phyloP scores from a whole-genome alignment of 2,888 invertebrate species.

The Scaptomyza tumidula region DNA sequence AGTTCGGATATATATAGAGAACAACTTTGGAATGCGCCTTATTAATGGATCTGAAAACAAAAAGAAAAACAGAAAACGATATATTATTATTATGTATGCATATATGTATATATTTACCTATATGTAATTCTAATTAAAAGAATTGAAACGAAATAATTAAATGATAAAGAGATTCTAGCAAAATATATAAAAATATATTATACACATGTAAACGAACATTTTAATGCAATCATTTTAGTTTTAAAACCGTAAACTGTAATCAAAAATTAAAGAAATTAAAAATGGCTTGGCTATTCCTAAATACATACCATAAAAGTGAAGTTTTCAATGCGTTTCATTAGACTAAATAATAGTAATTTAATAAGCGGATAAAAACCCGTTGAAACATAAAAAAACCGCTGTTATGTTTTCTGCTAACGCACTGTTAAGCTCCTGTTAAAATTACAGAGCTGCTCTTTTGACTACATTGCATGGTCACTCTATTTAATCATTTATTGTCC shows the following conservation, averaged over 20 bases:
- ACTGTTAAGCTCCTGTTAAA: conserved; percentile 18
- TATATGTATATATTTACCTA: conserved; percentile 38
- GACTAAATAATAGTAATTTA: not conserved
- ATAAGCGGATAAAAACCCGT: not conserved
- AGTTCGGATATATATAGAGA: conserved; percentile 64
- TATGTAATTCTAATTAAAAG: conserved; percentile 44
- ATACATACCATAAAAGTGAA: conserved; percentile 46
- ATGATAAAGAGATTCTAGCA: conserved; percentile 62
- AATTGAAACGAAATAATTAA: conserved; percentile 46
- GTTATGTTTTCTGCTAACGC: conserved; percentile 6
- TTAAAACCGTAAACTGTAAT: conserved; percentile 73
- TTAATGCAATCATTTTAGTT: conserved; percentile 76
- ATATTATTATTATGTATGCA: conserved; percentile 40
- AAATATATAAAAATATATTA: conserved; percentile 57
- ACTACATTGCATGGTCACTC: conserved; percentile 20
- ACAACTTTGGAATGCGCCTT: conserved; percentile 78
- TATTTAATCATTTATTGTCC: conserved; percentile 2
- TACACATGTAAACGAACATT: conserved; percentile 65
- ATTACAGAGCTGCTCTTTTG: conserved; percentile 2
- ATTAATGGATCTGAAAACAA: conserved; percentile 73
- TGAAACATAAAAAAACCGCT: not conserved
- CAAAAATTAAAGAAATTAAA: conserved; percentile 66
- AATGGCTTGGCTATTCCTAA: conserved; percentile 80
- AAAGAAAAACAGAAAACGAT: conserved; percentile 28
- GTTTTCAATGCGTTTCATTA: conserved; percentile 13